Percentiles rank a stretch among this genome's conserved stretches.
Conservation (phyloP, 2,797 vertebrate species). For the Ptychadena robeensis region DNA sequence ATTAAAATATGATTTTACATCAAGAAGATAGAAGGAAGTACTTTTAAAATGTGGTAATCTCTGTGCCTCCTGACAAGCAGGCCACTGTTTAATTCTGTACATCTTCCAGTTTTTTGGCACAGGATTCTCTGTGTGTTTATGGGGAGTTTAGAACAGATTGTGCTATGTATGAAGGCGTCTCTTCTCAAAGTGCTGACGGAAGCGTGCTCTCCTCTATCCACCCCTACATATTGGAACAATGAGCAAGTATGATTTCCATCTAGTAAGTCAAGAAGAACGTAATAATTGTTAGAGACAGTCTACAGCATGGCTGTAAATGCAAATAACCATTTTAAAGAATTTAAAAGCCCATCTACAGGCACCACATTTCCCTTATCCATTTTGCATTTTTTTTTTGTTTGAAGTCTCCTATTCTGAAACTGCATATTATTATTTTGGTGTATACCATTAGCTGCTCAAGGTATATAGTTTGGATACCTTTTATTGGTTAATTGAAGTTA, state of each 20-base stretch:
- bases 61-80: constrained; percentile 14
- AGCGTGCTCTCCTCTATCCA: constrained; percentile 41
- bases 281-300: constrained; percentile 34
- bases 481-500: too few species aligned
- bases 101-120: constrained; percentile 51
- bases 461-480: too few species aligned
- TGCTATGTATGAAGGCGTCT: constrained; percentile 45
- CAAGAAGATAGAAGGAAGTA: not conserved
- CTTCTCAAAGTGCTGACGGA: constrained; percentile 47
- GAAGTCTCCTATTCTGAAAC: too few species aligned
- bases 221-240: constrained; percentile 38
- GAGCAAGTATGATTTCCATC: constrained; percentile 35
- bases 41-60: constrained; percentile 39
- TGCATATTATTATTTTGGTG: too few species aligned
- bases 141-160: constrained; percentile 44
- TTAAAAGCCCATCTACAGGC: too few species aligned
- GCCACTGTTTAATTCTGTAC: constrained; percentile 48
- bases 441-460: too few species aligned
- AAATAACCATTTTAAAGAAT: too few species aligned
- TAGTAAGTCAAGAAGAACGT: constrained; percentile 39
- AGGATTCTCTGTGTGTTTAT: constrained; percentile 43
- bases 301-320: too few species aligned
- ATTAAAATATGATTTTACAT: constrained; percentile 15
- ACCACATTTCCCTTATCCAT: too few species aligned
- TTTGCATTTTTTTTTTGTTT: too few species aligned